Percentiles rank a stretch among this genome's conserved stretches.
These are phyloP conservation scores for Tachystola acroxantha DNA, from an alignment of 2,888 invertebrate species.

Conservation along the genomic window DNA sequence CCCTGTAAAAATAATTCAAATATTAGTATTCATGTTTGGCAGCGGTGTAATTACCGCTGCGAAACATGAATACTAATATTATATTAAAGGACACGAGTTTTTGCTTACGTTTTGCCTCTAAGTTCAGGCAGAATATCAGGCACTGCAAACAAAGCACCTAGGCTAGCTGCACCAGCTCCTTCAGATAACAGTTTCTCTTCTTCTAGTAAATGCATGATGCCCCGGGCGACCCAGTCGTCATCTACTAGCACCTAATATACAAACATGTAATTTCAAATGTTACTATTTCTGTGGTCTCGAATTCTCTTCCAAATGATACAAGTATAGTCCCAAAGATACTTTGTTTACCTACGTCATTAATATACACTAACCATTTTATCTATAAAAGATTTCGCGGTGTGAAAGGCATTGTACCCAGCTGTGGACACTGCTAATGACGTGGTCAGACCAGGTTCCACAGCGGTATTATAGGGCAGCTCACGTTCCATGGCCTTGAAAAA, in stretches of 20 bases:
- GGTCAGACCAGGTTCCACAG: slow-evolving; percentile 22
- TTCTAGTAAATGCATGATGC: slow-evolving; percentile 85
- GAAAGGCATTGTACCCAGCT: slow-evolving; percentile 45
- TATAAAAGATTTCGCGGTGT: slow-evolving; percentile 40
- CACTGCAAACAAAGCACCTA: slow-evolving; percentile 86
- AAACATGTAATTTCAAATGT: background rate
- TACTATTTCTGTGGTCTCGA: background rate
- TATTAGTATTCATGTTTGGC: too few relatives aligned
- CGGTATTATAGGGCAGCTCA: slow-evolving; percentile 31
- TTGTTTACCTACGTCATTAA: too few relatives aligned
- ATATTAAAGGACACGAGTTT: too few relatives aligned
- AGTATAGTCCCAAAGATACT: too few relatives aligned
- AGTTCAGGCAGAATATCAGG: slow-evolving; percentile 41
- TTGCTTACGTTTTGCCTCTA: slow-evolving; percentile 38
- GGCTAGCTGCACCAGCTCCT: slow-evolving; percentile 88
- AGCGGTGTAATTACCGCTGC: too few relatives aligned
- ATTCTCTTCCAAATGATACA: too few relatives aligned
- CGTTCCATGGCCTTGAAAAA: slow-evolving; percentile 48
- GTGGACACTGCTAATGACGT: slow-evolving; percentile 31
- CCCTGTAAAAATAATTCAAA: slow-evolving; percentile 28
- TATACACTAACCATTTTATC: slow-evolving; percentile 44
- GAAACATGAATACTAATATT: background rate
- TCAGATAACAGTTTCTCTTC: slow-evolving; percentile 89
- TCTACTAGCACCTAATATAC: slow-evolving; percentile 79
- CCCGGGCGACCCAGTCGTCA: slow-evolving; percentile 86